A percentile compares a stretch with the other conserved stretches of the same genome.
These are phyloP conservation scores for Bungarus multicinctus DNA, from an alignment of 2,113 vertebrate species.

Conservation along the genomic window DNA sequence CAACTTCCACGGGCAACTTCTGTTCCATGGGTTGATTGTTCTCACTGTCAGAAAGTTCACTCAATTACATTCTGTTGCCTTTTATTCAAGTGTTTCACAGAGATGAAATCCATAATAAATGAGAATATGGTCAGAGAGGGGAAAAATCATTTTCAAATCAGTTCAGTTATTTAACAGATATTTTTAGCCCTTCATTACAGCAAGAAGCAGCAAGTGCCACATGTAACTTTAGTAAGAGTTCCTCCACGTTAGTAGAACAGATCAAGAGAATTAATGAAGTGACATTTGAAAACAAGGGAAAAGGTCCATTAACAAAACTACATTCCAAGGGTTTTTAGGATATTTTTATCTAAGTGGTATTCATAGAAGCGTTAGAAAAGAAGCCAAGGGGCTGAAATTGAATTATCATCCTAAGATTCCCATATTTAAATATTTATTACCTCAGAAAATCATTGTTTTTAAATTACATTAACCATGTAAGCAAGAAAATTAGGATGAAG, in stretches of 20 bases:
- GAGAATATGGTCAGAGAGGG: neutral
- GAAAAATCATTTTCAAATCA: neutral
- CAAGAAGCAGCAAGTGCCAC: neutral
- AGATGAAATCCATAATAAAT: slow-evolving; percentile 1
- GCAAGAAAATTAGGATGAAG: slow-evolving; percentile 18
- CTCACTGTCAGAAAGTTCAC: neutral
- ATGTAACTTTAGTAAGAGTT: neutral
- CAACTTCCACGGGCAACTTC: too few relatives aligned
- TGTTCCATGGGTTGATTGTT: too few relatives aligned
- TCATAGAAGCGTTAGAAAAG: slow-evolving; percentile 27
- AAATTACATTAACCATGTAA: slow-evolving; percentile 10
- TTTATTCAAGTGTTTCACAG: neutral
- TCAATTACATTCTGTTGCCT: neutral
- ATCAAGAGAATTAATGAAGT: slow-evolving; percentile 11
- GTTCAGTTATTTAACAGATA: slow-evolving; percentile 7
- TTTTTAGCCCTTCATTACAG: slow-evolving; percentile 16
- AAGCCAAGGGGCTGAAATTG: slow-evolving; percentile 26
- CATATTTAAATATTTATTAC: slow-evolving; percentile 38
- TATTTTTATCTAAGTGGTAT: slow-evolving; percentile 30
- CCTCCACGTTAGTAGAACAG: neutral
- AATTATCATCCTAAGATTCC: slow-evolving; percentile 40
- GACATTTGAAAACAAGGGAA: slow-evolving; percentile 24
- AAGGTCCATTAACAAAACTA: slow-evolving; percentile 14
- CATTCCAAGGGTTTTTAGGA: neutral
- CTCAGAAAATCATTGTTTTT: slow-evolving; percentile 36